Base-by-base conservation (phyloP, 2,888 invertebrate genomes). In the Amblyjoppa proteus region DNA sequence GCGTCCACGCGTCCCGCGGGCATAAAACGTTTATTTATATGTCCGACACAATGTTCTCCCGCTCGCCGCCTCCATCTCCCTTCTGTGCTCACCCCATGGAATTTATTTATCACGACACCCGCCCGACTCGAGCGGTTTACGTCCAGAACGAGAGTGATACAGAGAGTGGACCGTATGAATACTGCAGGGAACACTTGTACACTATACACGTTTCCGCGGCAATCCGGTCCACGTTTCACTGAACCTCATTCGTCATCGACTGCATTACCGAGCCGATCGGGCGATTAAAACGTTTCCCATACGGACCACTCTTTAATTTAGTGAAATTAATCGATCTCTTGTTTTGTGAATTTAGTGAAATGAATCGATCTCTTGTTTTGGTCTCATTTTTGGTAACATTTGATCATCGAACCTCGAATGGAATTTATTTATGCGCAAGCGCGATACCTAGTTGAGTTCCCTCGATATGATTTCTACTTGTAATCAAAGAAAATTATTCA, bases 11-110 rank as follows among this genome's bases (percentile, higher is more conserved):
- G 34, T 87, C 71, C 51, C 83, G 84, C 89, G 88, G 90, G 89
- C 92, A 93, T 93, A 94, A 94, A 93, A 91, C 93, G 93, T 93
- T 94, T 93, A 94, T 94, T 94, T 94, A 94, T 93, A 93, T 92
- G 93, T 93, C 91, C 92, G 90, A 91, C 90, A 90, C 90, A 92
- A 92, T 92, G 91, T 91, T 92, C 89, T 89, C 87, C 88, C 86
- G 88, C 88, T 75, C 78, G 1, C 49, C 56, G 25, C 34, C 16
- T 76, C 61, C 69, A 71, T 56, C 49, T 66, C 71, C 45, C 56
- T 56, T 53, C 77, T 16, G 45, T 28, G 68, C 75, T 76, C 85
- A 77, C 90, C 90, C 89, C 87, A 88, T 87, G 88, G 89, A 89
- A 92, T 91, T 92, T 92, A 92, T 93, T 93, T 91, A 91, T 92